Evolutionary conservation across 2,888 invertebrate species (phyloP).

Genomic region (Seira sanloemensis): DNA sequence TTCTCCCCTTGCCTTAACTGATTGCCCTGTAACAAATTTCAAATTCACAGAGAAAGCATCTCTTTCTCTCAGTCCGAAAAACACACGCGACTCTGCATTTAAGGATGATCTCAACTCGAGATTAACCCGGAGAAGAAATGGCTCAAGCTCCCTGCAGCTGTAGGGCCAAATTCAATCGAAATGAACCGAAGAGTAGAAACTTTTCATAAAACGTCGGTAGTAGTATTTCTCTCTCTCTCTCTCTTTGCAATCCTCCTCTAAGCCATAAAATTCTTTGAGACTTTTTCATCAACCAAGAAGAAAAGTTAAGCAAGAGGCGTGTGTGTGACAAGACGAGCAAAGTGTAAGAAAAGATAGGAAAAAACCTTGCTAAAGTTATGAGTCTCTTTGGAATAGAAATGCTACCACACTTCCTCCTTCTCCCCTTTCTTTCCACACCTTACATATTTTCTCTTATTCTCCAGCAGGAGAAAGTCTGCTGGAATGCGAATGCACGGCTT

Average conservation of each 20-base stretch:
- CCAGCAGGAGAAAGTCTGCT: slow-evolving; percentile 11
- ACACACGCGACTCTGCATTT: not conserved
- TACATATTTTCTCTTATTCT: not conserved
- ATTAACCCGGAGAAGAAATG: slow-evolving; percentile 43
- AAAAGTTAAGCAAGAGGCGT: too few species aligned
- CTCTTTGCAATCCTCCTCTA: not conserved
- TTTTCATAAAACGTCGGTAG: too few species aligned
- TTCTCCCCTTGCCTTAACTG: too few species aligned
- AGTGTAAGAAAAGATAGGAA: too few species aligned
- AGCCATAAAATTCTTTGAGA: slow-evolving; percentile 20
- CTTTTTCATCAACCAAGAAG: slow-evolving; percentile 28
- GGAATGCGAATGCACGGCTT: not conserved
- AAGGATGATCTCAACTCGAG: slow-evolving; percentile 44
- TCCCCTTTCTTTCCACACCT: slow-evolving; percentile 36
- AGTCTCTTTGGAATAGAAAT: slow-evolving; percentile 58
- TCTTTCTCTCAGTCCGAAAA: not conserved
- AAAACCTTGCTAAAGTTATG: too few species aligned
- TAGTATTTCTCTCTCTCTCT: not conserved
- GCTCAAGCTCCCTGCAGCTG: not conserved
- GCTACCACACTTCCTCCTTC: slow-evolving; percentile 21
- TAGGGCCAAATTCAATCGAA: not conserved
- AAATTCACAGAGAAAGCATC: not conserved
- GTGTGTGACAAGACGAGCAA: too few species aligned
- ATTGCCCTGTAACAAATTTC: not conserved
- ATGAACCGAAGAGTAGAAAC: not conserved